Percentiles rank a stretch among this genome's conserved stretches.
phyloP scores from a whole-genome alignment of 2,888 invertebrate genomes.

The Leptinotarsa juncta region DNA sequence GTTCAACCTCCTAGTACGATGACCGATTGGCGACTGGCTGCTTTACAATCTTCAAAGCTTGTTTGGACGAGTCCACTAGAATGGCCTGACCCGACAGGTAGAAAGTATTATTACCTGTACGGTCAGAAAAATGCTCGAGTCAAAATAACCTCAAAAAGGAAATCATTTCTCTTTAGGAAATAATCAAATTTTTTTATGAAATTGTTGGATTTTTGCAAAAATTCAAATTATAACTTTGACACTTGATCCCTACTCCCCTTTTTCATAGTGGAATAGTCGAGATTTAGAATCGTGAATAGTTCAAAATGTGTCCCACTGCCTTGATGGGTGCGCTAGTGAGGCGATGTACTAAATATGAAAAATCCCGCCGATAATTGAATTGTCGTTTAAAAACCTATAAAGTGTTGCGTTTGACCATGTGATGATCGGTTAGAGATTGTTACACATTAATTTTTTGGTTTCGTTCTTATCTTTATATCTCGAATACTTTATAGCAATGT shows the following conservation, averaged over 20 bases:
- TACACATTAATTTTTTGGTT: not conserved
- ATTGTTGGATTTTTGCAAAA: conserved; percentile 12
- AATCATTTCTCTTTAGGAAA: not conserved
- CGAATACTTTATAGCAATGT: not conserved
- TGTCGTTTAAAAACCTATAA: not conserved
- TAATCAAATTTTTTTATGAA: not conserved
- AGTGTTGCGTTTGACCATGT: not conserved
- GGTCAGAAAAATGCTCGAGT: not conserved
- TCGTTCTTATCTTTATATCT: not conserved
- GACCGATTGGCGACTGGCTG: conserved; percentile 67
- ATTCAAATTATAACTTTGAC: conserved; percentile 42
- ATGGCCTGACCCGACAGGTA: conserved; percentile 46
- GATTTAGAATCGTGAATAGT: conserved; percentile 44
- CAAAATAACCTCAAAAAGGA: not conserved
- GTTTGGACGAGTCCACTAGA: conserved; percentile 65
- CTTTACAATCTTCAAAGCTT: conserved; percentile 65
- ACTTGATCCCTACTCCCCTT: conserved; percentile 44
- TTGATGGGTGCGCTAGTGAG: conserved; percentile 43
- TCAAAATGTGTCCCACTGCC: conserved; percentile 30
- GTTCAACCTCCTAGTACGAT: conserved; percentile 64
- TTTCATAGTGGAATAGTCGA: conserved; percentile 39
- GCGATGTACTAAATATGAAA: conserved; percentile 34
- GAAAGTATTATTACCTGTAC: conserved; percentile 26
- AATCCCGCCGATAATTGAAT: conserved; percentile 30
- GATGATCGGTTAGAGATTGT: not conserved